Base-by-base conservation (phyloP, 2,113 vertebrate genomes). In the Brienomyrus brachyistius region DNA sequence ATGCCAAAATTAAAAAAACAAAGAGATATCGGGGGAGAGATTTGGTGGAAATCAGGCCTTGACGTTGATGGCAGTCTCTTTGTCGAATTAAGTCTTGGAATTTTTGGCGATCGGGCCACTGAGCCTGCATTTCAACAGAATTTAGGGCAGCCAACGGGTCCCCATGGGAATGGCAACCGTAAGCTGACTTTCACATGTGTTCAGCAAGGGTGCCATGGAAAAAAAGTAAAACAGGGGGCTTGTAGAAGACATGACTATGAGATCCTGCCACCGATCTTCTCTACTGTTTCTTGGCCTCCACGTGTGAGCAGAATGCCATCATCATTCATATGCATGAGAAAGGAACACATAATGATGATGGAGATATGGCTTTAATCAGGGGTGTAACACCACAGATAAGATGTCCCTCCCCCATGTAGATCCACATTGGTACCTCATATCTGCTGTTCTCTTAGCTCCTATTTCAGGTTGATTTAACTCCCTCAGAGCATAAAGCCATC, bases 111-210 rank as follows among this genome's bases (percentile, higher is more conserved):
- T 93, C 93, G 91, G 94, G 93, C 91, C 93, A 91, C 92, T 92
- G 92, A 92, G 93, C 92, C 93, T 52, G 92, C 94, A 94, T 92
- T 95, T 96, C 94, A 96, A 94, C 93, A 94, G 95, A 94, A 95
- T 95, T 95, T 94, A 96, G 94, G 92, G 92, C 62, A 70, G 62
- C 92, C 48, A 48, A 90, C 91, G 87, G 62, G 88, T 92, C 95
- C 95, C 95, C 95, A 96, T 96, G 93, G 94, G 93, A 95, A 94
- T 92, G 93, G 90, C 91, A 91, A 59, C 96, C 95, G 94, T 94
- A 95, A 95, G 93, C 95, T 95, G 93, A 94, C 95, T 95, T 96
- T 96, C 95, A 95, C 95, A 40, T 93, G 93, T 95, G 93, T 95
- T 94, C 94, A 95, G 23, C 19, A 19, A 35, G 31, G 35, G 31